Evolutionary conservation across 2,113 vertebrate genomes (phyloP).

Genomic region (Archilochus colubris): DNA sequence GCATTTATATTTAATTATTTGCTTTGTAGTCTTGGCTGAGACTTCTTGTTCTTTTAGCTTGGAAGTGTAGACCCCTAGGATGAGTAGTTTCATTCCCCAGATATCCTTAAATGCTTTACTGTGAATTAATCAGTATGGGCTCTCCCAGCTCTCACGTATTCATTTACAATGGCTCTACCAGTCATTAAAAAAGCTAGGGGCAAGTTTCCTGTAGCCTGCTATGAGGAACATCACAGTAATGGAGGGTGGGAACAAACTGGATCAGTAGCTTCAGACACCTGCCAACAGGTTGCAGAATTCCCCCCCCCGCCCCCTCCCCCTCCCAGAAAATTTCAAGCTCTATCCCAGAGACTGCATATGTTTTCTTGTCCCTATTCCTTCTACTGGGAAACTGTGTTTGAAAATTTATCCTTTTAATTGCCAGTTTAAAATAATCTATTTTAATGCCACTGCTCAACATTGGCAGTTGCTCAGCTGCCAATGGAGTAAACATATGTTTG

Average conservation of each 20-base stretch:
- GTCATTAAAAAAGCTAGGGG: background rate
- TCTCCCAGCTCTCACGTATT: background rate
- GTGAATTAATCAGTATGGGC: background rate
- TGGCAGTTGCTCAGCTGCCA: background rate
- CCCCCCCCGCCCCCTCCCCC: fast-evolving
- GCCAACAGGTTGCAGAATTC: background rate
- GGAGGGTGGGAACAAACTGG: background rate
- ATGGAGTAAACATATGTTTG: background rate
- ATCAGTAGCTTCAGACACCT: background rate
- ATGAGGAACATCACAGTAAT: background rate
- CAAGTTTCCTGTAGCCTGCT: background rate
- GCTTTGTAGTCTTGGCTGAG: background rate
- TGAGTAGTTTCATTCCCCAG: background rate
- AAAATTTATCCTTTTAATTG: background rate
- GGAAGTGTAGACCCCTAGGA: background rate
- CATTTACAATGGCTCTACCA: background rate
- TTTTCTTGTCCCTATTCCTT: background rate
- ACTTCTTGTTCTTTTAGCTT: background rate
- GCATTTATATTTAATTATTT: background rate
- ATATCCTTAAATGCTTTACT: background rate
- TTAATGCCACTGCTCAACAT: too few species aligned
- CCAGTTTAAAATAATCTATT: background rate
- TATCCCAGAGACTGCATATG: background rate
- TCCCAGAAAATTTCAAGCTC: background rate
- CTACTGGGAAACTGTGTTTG: background rate